phyloP scores from a whole-genome alignment of 2,113 vertebrate species.

The Nyctereutes procyonoides region DNA sequence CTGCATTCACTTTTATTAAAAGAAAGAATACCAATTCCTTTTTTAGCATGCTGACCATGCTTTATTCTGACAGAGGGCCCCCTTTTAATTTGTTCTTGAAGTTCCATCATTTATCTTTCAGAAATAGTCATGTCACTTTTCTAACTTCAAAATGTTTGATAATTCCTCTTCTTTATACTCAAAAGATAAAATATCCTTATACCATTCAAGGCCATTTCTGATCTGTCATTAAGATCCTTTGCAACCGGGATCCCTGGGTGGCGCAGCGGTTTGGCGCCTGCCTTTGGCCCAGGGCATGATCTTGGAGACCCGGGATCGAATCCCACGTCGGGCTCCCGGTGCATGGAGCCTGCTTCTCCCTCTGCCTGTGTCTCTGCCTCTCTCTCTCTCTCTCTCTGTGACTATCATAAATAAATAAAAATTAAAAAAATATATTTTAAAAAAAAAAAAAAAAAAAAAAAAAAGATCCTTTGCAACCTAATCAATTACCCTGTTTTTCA shows the following conservation, averaged over 20 bases:
- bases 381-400: no score
- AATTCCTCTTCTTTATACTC: not conserved
- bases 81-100: constrained; percentile 52
- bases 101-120: constrained; percentile 35
- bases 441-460: no score
- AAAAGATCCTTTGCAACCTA: not conserved
- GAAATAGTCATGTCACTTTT: constrained; percentile 15
- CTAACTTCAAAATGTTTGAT: constrained; percentile 44
- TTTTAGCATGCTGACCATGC: constrained; percentile 68
- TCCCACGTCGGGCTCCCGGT: no score
- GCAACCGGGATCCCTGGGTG: no score
- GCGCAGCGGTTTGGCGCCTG: no score
- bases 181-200: not conserved
- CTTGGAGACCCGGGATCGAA: no score
- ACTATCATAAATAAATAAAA: no score
- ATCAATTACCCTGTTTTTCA: not conserved
- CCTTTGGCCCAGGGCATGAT: no score
- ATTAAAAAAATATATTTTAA: no score
- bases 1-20: constrained; percentile 67
- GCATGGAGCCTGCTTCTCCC: no score
- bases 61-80: constrained; percentile 44
- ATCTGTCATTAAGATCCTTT: not conserved
- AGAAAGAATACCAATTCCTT: constrained; percentile 54
- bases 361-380: no score
- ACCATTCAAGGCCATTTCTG: not conserved